Conservation (phyloP, 2,113 vertebrate species). For the Onychostruthus taczanowskii region DNA sequence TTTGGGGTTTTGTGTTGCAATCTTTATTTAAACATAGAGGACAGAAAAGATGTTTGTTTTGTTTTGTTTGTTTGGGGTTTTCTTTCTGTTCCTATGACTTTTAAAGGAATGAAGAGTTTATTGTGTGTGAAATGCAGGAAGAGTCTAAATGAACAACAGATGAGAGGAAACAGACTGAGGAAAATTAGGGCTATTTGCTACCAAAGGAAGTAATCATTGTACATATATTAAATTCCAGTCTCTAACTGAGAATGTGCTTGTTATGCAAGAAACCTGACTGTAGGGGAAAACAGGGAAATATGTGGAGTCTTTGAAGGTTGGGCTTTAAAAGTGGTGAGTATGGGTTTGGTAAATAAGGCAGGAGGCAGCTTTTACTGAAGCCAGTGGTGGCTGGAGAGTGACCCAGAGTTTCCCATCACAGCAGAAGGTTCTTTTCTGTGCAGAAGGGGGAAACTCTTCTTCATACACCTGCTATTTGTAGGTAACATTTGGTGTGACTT, state of each 20-base stretch:
- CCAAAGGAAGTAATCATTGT: conserved; percentile 56
- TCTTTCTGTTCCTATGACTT: conserved; percentile 6
- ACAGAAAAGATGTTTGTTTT: not conserved
- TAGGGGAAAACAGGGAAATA: not conserved
- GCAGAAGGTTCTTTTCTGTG: not conserved
- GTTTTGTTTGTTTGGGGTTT: conserved; percentile 40
- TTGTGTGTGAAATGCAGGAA: conserved; percentile 58
- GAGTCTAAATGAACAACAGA: conserved; percentile 60
- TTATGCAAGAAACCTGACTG: conserved; percentile 1
- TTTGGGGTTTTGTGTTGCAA: not conserved
- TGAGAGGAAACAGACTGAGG: conserved; percentile 59
- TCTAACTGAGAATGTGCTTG: not conserved
- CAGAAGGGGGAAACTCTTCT: not conserved
- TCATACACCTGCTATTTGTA: not conserved
- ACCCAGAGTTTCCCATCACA: rapidly evolving
- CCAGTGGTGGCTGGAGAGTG: not conserved
- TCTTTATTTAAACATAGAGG: not conserved
- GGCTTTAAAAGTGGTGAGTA: not conserved
- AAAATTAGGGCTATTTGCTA: conserved; percentile 67
- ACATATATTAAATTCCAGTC: conserved; percentile 49
- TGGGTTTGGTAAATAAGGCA: not conserved
- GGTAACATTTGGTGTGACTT: not conserved
- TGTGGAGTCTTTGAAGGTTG: not conserved
- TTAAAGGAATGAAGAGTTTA: conserved; percentile 25
- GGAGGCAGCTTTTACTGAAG: not conserved